A percentile compares a stretch with the other conserved stretches of the same genome.
Conservation (phyloP, 2,113 vertebrate species). For the Empidonax alnorum region DNA sequence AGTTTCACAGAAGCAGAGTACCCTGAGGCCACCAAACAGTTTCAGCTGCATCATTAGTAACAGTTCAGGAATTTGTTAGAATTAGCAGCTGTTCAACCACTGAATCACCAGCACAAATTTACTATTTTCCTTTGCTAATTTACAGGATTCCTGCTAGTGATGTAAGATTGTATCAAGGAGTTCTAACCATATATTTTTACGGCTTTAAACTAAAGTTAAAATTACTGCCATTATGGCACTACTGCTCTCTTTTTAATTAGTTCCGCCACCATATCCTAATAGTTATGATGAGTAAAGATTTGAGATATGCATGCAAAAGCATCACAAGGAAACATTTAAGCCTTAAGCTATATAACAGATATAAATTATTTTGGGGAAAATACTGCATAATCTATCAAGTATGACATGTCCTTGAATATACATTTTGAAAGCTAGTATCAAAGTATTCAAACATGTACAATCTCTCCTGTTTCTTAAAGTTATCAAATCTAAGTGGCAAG, state of each 20-base stretch:
- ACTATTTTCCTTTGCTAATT: slow-evolving; percentile 35
- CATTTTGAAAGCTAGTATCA: not conserved
- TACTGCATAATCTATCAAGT: not conserved
- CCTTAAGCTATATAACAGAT: not conserved
- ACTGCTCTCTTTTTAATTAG: slow-evolving; percentile 19
- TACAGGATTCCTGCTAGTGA: slow-evolving; percentile 42
- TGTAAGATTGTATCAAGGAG: slow-evolving; percentile 4
- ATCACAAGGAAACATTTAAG: not conserved
- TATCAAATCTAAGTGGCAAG: not conserved
- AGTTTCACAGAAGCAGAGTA: slow-evolving; percentile 25
- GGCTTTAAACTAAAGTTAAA: slow-evolving; percentile 16
- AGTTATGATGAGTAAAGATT: not conserved
- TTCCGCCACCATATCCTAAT: not conserved
- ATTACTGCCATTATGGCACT: not conserved
- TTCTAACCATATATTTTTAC: slow-evolving; percentile 11
- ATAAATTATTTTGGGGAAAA: not conserved
- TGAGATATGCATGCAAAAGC: not conserved
- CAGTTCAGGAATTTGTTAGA: slow-evolving; percentile 61
- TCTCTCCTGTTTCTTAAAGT: not conserved
- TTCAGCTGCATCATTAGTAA: slow-evolving; percentile 66
- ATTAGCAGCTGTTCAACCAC: slow-evolving; percentile 61
- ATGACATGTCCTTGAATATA: not conserved
- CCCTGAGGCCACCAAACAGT: slow-evolving; percentile 29
- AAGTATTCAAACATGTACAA: not conserved
- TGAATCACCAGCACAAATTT: slow-evolving; percentile 52